Evolutionary conservation across 1,140 invertebrate genomes (phyloP), one percentile per base, ranked within the genome.

Genomic region (Bombus consobrinus): DNA sequence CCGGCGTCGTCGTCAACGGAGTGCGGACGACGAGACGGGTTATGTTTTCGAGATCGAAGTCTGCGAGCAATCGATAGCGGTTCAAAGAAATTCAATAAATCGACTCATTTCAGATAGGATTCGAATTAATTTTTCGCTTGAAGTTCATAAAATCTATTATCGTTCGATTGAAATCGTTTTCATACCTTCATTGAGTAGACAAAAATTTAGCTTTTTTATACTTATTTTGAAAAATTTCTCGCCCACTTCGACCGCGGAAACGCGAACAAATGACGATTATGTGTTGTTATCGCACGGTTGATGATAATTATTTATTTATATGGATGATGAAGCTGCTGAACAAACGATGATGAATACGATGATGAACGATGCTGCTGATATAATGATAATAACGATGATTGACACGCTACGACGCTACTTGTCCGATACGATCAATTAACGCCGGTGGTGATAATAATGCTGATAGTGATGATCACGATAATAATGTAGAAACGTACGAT

Each of bases 251-350:
- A 18, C 53, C 62, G 9, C 72, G 82, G 73, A 88, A 66, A 37
- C 87, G 78, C 77, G 88, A 89, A 89, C 79, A 85, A 88, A 83
- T 90, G 90, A 93, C 91, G 88, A 94, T 92, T 92, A 91, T 91
- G 87, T 68, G 91, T 93, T 93, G 93, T 94, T 92, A 89, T 91
- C 91, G 89, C 85, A 92, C 91, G 90, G 87, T 93, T 92, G 91
- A 91, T 89, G 86, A 93, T 91, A 91, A 92, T 93, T 95, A 94
- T 94, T 95, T 94, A 94, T 95, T 94, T 94, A 92, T 93, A 91
- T 92, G 90, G 83, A 89, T 92, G 89, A 53, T 62, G 83, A 81
- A 88, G 73, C 34, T 62, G 83, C 76, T 53, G 83, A 80, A 83
- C 53, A 59, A 83, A 76, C 59, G 64, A 59, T 79, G 57, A 83